Evolutionary conservation across 2,113 vertebrate species (phyloP).

Genomic region (Neogale vison): DNA sequence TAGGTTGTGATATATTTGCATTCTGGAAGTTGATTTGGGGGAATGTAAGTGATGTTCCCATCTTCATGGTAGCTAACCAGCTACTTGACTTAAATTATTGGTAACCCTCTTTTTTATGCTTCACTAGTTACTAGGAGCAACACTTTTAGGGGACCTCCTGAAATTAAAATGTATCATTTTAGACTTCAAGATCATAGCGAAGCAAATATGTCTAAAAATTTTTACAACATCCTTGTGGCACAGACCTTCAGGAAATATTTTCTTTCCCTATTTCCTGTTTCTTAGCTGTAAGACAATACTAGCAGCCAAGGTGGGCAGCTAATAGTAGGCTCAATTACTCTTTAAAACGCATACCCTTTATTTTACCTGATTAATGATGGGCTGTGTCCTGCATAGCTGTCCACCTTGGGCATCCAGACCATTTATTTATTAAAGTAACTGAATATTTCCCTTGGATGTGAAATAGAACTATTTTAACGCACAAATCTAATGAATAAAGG

Average conservation of each 20-base stretch:
- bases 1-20: background rate
- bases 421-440: constrained; percentile 40
- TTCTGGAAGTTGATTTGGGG: background rate
- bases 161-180: background rate
- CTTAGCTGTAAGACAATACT: background rate
- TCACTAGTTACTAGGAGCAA: background rate
- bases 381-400: background rate
- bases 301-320: background rate
- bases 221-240: background rate
- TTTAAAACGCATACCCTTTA: background rate
- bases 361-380: background rate
- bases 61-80: background rate
- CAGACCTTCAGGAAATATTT: background rate
- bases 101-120: background rate
- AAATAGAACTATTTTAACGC: background rate
- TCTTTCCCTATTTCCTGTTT: background rate
- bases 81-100: background rate
- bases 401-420: background rate
- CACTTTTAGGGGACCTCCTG: background rate
- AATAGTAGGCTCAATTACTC: background rate
- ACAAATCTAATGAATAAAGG: background rate
- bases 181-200: background rate
- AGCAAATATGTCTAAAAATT: background rate
- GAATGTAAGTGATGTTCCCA: background rate
- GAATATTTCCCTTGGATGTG: constrained; percentile 27